Base-by-base conservation (phyloP, 2,888 invertebrate species). In the Ferrisia virgata region DNA sequence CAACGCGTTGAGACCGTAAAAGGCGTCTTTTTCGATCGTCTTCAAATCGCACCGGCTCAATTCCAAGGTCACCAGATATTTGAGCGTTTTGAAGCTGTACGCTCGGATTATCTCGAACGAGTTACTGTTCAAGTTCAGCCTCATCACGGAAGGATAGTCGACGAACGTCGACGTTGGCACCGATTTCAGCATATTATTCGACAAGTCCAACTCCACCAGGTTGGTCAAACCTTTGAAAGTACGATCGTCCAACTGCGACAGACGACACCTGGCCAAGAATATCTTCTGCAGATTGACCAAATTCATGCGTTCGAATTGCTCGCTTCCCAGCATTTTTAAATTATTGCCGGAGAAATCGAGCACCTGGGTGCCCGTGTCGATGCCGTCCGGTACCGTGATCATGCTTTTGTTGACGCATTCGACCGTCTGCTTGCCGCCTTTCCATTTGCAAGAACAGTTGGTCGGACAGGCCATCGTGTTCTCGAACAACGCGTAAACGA, bases 401-500 rank as follows among this genome's bases (percentile, higher is more conserved):
- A 96, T 90, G 84, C 92, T 93, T 88, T 94, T 93, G 86, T 94
- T 93, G 80, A 93, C 92, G 89, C 97, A 97, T 89, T 96, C 96
- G 80, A 95, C 96, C 86, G 95, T 94, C 88, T 96, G 94, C 88
- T 97, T 97, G 79, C 96, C 96, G 88, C 94, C 94, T 89, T 96
- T 96, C 96, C 96, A 96, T 89, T 95, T 96, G 91, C 97, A 97
- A 85, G 92, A 91, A 89, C 96, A 97, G 86, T 92, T 92, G 43
- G 91, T 90, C 33, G 96, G 96, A 88, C 96, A 96, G 81, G 92
- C 91, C 85, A 87, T 87, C 43, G 86, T 84, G 53, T 76, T 58
- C 28, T 33, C 53, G 53, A 84, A 47, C 78, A 84, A 82, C 78
- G 84, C 76, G 84, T 43, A 72, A 33, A 83, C 9, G 31, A 78